These are phyloP conservation scores for Nothoprocta perdicaria DNA, from an alignment of 2,113 vertebrate species.

Conservation along the genomic window DNA sequence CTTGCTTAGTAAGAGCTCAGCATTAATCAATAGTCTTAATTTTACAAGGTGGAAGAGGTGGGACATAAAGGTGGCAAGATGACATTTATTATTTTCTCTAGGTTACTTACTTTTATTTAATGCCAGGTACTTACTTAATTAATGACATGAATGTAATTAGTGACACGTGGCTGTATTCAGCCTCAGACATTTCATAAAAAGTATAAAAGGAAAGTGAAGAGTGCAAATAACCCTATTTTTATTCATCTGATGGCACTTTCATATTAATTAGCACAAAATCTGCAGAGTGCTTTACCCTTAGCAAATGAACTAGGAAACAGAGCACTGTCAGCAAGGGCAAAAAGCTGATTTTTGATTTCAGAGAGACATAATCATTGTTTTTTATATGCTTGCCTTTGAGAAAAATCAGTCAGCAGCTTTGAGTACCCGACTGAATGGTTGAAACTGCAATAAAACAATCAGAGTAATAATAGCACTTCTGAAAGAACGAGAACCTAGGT, in stretches of 20 bases:
- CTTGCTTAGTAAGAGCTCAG: background rate
- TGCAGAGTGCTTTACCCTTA: background rate
- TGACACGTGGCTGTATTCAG: background rate
- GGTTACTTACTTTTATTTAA: conserved; percentile 2
- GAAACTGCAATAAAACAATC: conserved; percentile 57
- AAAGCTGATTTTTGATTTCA: conserved; percentile 57
- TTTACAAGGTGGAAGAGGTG: background rate
- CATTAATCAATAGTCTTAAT: background rate
- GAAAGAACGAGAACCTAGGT: conserved; percentile 23
- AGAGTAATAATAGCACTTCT: conserved; percentile 33
- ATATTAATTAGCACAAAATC: background rate
- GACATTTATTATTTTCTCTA: background rate
- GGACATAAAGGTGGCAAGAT: background rate
- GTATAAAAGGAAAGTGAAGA: background rate
- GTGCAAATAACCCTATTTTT: background rate
- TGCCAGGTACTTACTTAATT: background rate
- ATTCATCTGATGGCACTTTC: background rate
- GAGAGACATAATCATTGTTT: background rate
- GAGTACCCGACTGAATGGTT: conserved; percentile 4
- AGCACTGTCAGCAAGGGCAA: conserved; percentile 3
- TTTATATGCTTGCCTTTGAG: conserved; percentile 43
- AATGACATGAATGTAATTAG: background rate
- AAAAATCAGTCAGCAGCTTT: conserved; percentile 55
- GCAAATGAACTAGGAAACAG: background rate
- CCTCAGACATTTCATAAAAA: background rate